phyloP scores from a whole-genome alignment of 2,888 invertebrate genomes.

The Dioctria rufipes region DNA sequence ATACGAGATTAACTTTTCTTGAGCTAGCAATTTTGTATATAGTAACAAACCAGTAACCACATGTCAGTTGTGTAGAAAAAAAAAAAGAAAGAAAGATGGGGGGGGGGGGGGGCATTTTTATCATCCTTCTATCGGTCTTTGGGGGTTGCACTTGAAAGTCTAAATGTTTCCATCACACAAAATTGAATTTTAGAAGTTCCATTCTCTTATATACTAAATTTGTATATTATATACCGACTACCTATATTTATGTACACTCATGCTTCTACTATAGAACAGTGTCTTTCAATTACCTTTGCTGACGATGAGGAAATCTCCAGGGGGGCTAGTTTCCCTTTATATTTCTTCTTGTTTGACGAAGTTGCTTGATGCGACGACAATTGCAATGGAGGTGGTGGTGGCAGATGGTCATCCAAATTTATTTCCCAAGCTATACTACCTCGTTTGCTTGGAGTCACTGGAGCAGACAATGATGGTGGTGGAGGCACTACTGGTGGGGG shows the following conservation, averaged over 20 bases:
- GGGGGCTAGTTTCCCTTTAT: conserved; percentile 54
- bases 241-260: too few relatives aligned
- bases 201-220: neutral
- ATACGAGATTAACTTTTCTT: neutral
- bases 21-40: neutral
- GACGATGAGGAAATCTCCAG: conserved; percentile 55
- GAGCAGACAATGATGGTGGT: conserved; percentile 71
- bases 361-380: conserved; percentile 45
- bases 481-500: conserved; percentile 70
- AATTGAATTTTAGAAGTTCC: conserved; percentile 28
- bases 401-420: conserved; percentile 76
- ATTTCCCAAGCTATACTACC: conserved; percentile 92
- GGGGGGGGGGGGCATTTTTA: neutral
- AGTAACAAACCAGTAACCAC: neutral
- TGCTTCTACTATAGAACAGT: too few relatives aligned
- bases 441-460: conserved; percentile 79
- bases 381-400: conserved; percentile 56
- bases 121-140: too few relatives aligned
- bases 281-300: conserved; percentile 56
- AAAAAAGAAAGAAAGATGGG: too few relatives aligned
- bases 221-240: too few relatives aligned
- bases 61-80: neutral
- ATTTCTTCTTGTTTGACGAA: conserved; percentile 49
- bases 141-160: neutral
- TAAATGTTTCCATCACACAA: conserved; percentile 13